Base-by-base conservation (phyloP, 2,797 vertebrate genomes). In the Triplophysa bombifrons region DNA sequence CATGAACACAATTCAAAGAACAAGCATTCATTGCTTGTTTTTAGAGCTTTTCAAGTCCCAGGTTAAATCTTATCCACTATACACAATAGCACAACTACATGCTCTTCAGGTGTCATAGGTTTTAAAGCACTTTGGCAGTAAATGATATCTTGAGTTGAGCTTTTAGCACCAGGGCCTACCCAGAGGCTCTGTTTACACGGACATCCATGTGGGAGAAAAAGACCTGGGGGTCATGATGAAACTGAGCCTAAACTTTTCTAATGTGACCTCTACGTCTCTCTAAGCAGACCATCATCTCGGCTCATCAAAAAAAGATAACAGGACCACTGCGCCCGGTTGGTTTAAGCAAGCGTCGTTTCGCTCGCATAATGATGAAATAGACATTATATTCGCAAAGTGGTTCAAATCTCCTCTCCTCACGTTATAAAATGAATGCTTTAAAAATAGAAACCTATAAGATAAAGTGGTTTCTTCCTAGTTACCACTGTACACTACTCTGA, bases 151-250 rank as follows among this genome's bases (percentile, higher is more conserved):
- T 55, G 13, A 25, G 22, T 19, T 58, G 25, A 48, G 55, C 64
- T 69, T 67, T 73, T 73, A 60, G 30, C 46, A 73, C 50, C 63
- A 7, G 38, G 53, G 56, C 58, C 71, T 67, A 66, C 71, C 51
- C 67, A 30, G 60, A 46, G 20, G 60, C 66, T 83, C 72, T 3
- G 7, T 44, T 83, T 75, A 80, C 77, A 76, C 34, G 22, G 44
- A 44, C 27, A 70, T 50, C 72, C 25, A 48, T 22, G 51, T 48
- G 55, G 56, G 75, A 38, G 81, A 61, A 56, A 22, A 22, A 46
- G 44, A 72, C 41, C 72, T 53, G 64, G 64, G 58, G 72, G 71
- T 80, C 73, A 71, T 58, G 2, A 17, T 69, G 72, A 63, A 56
- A 64, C 55, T 46, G 80, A 81, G 38, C 48, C 34, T 64, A 22